Percentiles rank a stretch among this genome's conserved stretches.
Conservation (phyloP, 2,797 vertebrate genomes). For the Eulemur coronatus region DNA sequence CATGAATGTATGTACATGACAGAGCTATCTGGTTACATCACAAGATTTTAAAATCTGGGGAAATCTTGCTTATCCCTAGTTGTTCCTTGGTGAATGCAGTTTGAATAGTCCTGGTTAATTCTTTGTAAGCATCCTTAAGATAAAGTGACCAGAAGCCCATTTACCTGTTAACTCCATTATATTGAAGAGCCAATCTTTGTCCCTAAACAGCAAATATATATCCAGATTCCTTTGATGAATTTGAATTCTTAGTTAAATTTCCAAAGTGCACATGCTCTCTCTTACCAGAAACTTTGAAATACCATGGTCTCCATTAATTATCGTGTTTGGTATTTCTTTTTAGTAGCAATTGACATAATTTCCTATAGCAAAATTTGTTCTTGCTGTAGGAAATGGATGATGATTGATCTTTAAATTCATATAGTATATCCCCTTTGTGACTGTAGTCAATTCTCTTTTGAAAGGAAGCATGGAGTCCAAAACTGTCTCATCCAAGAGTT, state of each 20-base stretch:
- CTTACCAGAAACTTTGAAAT: constrained; percentile 4
- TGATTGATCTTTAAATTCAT: constrained; percentile 37
- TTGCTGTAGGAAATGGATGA: background rate
- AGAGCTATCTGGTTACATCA: background rate
- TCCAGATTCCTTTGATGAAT: background rate
- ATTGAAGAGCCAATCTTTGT: background rate
- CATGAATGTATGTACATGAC: background rate
- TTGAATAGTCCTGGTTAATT: background rate
- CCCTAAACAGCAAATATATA: background rate
- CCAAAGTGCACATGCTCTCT: background rate
- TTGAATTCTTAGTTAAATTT: constrained; percentile 36
- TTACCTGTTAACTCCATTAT: background rate
- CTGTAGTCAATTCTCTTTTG: constrained; percentile 13
- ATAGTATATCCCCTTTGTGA: constrained; percentile 6
- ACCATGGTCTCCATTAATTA: constrained; percentile 19
- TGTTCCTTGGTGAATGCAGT: background rate
- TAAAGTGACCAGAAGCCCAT: background rate
- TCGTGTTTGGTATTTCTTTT: constrained; percentile 43
- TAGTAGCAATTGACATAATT: background rate
- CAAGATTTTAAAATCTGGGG: background rate
- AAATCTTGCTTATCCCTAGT: background rate
- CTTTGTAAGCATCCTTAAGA: background rate
- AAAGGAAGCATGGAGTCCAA: background rate
- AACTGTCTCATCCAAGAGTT: constrained; percentile 36
- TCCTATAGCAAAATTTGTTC: constrained; percentile 39